Evolutionary conservation across 2,113 vertebrate species (phyloP), one percentile per base, ranked within the genome.

Genomic region (Tyto alba): DNA sequence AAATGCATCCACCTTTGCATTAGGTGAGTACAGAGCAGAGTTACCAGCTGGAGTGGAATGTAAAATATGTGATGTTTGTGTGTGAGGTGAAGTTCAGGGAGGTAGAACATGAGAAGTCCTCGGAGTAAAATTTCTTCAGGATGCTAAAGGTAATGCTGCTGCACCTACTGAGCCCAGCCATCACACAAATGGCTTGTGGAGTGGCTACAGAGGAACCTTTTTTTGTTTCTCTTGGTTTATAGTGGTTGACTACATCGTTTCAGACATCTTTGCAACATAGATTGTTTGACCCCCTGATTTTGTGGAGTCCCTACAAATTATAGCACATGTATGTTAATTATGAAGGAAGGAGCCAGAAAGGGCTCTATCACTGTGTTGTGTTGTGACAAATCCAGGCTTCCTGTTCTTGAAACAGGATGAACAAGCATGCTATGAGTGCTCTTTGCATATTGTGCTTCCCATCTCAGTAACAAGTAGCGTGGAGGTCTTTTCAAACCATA

Each of bases 111-210:
- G 41, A 45, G 15, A 45, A 72, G 23, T 40, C 38, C 47, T 73
- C 26, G 4, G 19, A 50, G 23, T 50, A 56, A 41, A n/a, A 48
- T 74, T 62, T 48, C 30, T 45, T 77, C 41, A 66, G 55, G 36
- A 29, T 80, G 11, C 40, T 38, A 6, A 62, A 71, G 45, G 7
- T 76, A 43, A 53, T 34, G 21, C 11, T 87, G 71, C 34, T 79
- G 20, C 23, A 6, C 0, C 0, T 34, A 5, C 27, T 43, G 29
- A 55, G 34, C 56, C 55, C 66, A n/a, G 72, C 67, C 1, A 1
- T 38, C 30, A n/a, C 32, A 27, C 0, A 1, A 23, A 1, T 47
- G 41, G 13, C 22, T 69, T 34, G 23, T 74, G n/a, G 32, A 36
- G 19, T 11, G 30, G 71, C 36, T 40, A 10, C 48, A 47, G 43